Evolutionary conservation across 2,113 vertebrate genomes (phyloP).

Genomic region (Aphelocoma coerulescens): DNA sequence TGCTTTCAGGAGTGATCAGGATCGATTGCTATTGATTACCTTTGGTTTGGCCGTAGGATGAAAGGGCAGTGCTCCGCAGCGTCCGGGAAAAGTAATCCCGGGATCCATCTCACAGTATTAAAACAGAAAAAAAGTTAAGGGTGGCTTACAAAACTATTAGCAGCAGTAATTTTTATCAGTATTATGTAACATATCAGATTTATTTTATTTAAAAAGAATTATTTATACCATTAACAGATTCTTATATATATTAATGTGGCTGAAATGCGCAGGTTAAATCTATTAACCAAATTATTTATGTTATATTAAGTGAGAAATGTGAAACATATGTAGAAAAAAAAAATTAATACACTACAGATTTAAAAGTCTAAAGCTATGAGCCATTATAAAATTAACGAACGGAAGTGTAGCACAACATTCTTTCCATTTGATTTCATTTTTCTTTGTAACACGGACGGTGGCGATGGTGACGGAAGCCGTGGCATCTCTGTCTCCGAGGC

Average conservation of each 20-base stretch:
- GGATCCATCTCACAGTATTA: slow-evolving; percentile 47
- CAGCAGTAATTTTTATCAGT: slow-evolving; percentile 77
- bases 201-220: slow-evolving; percentile 87
- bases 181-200: slow-evolving; percentile 87
- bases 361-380: slow-evolving; percentile 79
- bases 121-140: slow-evolving; percentile 30
- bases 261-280: slow-evolving; percentile 82
- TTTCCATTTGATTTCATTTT: slow-evolving; percentile 25
- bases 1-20: not conserved
- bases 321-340: slow-evolving; percentile 74
- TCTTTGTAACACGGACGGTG: slow-evolving; percentile 1
- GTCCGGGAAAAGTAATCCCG: not conserved
- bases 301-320: slow-evolving; percentile 81
- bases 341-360: slow-evolving; percentile 74
- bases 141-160: slow-evolving; percentile 72
- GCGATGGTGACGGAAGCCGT: not conserved
- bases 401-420: slow-evolving; percentile 70
- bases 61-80: not conserved
- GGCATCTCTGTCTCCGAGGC: not conserved
- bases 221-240: slow-evolving; percentile 86
- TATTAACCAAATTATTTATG: slow-evolving; percentile 86
- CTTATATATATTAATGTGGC: slow-evolving; percentile 84
- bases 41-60: slow-evolving; percentile 3
- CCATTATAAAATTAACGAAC: slow-evolving; percentile 67
- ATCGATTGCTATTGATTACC: not conserved